Evolutionary conservation across 1,140 invertebrate genomes (phyloP), one percentile per base, ranked within the genome.

Genomic region (Scaptomyza montana): DNA sequence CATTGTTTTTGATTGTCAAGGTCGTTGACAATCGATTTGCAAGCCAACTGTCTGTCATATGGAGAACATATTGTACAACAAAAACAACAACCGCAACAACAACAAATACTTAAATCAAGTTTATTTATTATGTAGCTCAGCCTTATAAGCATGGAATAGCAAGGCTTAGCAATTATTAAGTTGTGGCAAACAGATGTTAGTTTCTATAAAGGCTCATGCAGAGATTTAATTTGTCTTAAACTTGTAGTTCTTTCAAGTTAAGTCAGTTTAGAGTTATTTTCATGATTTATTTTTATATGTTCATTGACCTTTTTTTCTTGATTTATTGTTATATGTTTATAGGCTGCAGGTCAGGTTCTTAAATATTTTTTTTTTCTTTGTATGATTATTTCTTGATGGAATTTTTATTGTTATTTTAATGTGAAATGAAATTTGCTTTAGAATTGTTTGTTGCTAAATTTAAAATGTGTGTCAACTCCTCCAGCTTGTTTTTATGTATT

Each of bases 1-100:
- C 71, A 80, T 69, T 72, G 72, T 78, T 87, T 87, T 90, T 87
- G 87, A 90, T 74, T 90, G 87, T 69, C 87, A 90, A 90, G 87
- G 87, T 84, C 89, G 62, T 59, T 75, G 49, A 7, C 69, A 77
- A 87, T 79, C 84, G 66, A 87, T 87, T 77, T 68, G 72, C 65
- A 74, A 74, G 65, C 61, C 57, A 74, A 54, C 65, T 65, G 65
- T 60, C 47, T 64, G 39, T 62, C 66, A 62, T 62, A 50, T 74
- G 65, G 66, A 4, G 53, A 74, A 45, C 70, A 73, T 61, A 68
- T 61, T 73, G 64, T 50, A 43, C 54, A 55, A 36, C 39, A 28
- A 21, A 12, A 64, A 47, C 36, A 39, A 39, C 10, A 39, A 39
- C 10, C n/a, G n/a, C n/a, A n/a, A 16, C 16, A 16, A 16, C 16